Evolutionary conservation across 2,797 vertebrate species (phyloP), one percentile per base, ranked within the genome.

Genomic region (Sebastolobus alascanus): DNA sequence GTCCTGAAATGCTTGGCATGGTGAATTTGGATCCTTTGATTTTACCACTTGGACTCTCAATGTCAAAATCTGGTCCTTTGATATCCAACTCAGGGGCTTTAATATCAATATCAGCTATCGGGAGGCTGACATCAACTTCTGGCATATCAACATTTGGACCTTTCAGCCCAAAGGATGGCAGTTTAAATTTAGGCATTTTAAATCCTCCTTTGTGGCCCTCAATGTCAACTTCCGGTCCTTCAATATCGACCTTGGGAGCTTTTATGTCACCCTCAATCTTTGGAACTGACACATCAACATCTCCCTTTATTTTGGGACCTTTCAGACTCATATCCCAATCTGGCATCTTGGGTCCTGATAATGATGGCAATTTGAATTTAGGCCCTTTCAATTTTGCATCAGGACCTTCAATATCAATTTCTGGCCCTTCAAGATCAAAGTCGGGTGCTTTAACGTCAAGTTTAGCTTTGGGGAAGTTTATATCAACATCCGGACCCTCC

Each of bases 131-230:
- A 58, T 89, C 79, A 13, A 86, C 1, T 0, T 87, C 82, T 58
- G 85, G 60, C 0, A 46, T 66, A 16, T 84, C 80, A 10, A 78
- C 2, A 0, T 79, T 59, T 20, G 76, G 20, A 20, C 75, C 68
- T 64, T 64, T 70, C 0, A 31, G 1, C 0, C 79, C 67, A 22
- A 87, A 73, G 0, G 67, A 58, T 14, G 86, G 77, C 18, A 96
- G 90, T 85, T 96, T 96, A n/a, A 96, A 90, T 88, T 96, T 97
- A 0, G 80, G 54, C 93, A 94, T 73, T 96, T 97, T 12, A 4
- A 88, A 67, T 64, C 94, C 89, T 31, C 93, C 91, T 69, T 93
- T 59, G 50, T 1, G 31, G 1, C 80, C 59, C 5, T 77, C 75
- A 27, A 68, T 73, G 2, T 84, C 31, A 31, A 31, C 31, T 4